Evolutionary conservation across 2,888 invertebrate species (phyloP).

Genomic region (Lamellibrachia satsuma): DNA sequence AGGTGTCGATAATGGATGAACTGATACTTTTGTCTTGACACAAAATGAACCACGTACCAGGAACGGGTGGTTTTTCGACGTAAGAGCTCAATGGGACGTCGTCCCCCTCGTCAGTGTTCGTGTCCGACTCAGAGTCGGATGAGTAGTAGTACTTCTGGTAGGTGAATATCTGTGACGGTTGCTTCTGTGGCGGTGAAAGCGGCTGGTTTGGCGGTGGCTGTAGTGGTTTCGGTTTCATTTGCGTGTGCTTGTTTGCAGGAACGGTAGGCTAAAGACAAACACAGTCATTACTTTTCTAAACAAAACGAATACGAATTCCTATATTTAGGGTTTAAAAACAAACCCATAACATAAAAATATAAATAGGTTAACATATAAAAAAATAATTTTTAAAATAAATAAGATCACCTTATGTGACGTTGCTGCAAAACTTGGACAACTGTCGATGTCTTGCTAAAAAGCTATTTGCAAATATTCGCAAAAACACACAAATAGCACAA

Average conservation of each 20-base stretch:
- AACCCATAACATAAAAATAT: neutral
- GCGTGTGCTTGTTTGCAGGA: neutral
- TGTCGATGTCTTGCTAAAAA: neutral
- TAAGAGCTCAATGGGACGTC: neutral
- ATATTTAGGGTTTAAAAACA: neutral
- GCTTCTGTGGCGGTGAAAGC: neutral
- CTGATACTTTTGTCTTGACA: neutral
- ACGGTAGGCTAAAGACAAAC: constrained; percentile 1
- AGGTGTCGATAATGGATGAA: too few relatives aligned
- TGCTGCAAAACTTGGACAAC: neutral
- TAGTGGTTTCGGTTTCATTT: neutral
- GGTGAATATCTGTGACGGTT: neutral
- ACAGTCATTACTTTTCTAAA: neutral
- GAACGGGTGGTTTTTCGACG: neutral
- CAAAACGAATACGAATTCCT: neutral
- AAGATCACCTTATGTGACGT: too few relatives aligned
- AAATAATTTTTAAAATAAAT: neutral
- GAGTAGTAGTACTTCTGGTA: neutral
- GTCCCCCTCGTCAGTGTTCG: constrained; percentile 19
- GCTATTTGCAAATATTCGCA: neutral
- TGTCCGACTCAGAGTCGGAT: constrained; percentile 39
- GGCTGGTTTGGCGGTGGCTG: neutral
- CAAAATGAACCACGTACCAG: neutral
- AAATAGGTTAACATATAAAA: neutral
- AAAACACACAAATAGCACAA: neutral